Percentiles rank a stretch among this genome's conserved stretches.
Evolutionary conservation across 1,140 invertebrate species (phyloP).

Genomic region (Ceratosolen solmsi): DNA sequence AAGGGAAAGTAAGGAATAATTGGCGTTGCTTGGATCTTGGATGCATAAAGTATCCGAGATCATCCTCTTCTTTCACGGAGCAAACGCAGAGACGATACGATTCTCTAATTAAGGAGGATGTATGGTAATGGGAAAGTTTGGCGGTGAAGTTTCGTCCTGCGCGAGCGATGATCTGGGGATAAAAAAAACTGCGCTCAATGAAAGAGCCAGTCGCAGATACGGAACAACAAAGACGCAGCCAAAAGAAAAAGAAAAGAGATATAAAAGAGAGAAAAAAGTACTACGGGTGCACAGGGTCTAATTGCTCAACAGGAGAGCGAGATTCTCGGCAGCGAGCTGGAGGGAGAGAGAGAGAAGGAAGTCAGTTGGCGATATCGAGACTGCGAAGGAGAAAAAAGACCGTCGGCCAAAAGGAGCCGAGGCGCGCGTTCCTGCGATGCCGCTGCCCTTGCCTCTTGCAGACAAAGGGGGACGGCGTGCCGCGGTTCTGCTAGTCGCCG

Average conservation of each 20-base stretch:
- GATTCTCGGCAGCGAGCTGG: background rate
- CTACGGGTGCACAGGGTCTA: conserved; percentile 21
- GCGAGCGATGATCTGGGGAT: too few species aligned
- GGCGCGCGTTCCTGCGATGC: conserved; percentile 28
- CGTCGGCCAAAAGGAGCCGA: conserved; percentile 1
- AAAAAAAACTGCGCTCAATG: too few species aligned
- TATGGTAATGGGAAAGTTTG: too few species aligned
- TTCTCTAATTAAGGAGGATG: too few species aligned
- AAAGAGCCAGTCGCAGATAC: background rate
- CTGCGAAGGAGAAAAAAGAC: background rate
- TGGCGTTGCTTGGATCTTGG: too few species aligned
- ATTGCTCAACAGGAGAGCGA: background rate
- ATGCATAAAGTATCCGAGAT: too few species aligned
- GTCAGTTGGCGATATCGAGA: background rate
- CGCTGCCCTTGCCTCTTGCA: conserved; percentile 5
- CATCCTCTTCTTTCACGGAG: too few species aligned
- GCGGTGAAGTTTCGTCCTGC: too few species aligned
- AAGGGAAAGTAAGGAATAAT: too few species aligned
- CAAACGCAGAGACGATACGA: too few species aligned
- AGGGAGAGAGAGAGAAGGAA: background rate
- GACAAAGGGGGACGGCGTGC: conserved; percentile 10
- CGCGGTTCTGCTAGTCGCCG: background rate
- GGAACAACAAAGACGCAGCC: conserved; percentile 46
- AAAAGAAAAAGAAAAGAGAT: conserved; percentile 22
- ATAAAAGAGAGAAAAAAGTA: background rate